phyloP scores from a whole-genome alignment of 2,113 vertebrate species.

The Raja brachyura region DNA sequence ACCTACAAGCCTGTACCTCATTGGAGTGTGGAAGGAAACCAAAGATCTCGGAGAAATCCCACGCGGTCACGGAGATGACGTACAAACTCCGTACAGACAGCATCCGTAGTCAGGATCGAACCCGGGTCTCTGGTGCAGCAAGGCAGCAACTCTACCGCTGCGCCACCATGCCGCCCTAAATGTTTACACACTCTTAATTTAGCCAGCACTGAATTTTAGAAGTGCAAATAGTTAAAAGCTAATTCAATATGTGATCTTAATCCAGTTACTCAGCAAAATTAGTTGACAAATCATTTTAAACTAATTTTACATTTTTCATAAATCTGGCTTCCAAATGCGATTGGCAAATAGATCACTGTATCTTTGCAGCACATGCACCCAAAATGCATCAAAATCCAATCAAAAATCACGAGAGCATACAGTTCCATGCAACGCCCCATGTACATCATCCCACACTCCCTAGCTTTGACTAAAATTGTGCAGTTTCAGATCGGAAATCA shows the following conservation, averaged over 20 bases:
- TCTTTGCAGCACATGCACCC: neutral
- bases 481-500: neutral
- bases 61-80: too few species aligned
- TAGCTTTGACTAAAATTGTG: neutral
- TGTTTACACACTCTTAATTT: neutral
- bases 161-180: neutral
- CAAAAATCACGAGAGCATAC: neutral
- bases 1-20: too few species aligned
- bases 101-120: too few species aligned
- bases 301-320: neutral
- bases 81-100: too few species aligned
- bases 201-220: neutral
- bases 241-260: neutral
- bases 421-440: neutral
- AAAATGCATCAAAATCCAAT: neutral
- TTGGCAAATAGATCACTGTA: neutral
- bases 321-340: neutral
- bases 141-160: too few species aligned
- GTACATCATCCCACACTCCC: neutral
- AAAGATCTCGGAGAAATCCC: too few species aligned
- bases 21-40: too few species aligned
- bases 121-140: too few species aligned
- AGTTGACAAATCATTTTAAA: neutral
- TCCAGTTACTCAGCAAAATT: neutral
- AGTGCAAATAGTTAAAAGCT: neutral